A percentile compares a stretch with the other conserved stretches of the same genome.
Evolutionary conservation across 2,888 invertebrate genomes (phyloP).

Genomic region (Mesochorus sp.): DNA sequence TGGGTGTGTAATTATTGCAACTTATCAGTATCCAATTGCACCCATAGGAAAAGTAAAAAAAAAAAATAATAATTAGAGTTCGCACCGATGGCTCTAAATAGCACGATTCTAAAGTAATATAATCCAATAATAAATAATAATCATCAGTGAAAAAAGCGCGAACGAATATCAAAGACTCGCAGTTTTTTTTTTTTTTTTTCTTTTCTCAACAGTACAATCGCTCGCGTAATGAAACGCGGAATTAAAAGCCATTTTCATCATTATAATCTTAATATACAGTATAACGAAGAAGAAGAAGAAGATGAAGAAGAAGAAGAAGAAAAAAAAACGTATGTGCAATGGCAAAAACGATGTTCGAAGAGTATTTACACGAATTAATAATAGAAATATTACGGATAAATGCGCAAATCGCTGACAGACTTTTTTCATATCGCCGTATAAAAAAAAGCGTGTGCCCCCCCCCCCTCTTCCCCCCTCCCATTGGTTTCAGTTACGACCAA

Average conservation of each 20-base stretch:
- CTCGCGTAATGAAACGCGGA: neutral
- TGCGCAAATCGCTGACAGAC: neutral
- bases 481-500: conserved; percentile 17
- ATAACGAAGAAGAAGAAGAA: too few species aligned
- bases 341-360: too few species aligned
- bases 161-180: conserved; percentile 40
- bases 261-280: neutral
- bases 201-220: neutral
- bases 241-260: neutral
- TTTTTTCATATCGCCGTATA: conserved; percentile 15
- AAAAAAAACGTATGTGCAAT: too few species aligned
- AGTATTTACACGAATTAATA: neutral
- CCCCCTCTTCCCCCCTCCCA: too few species aligned
- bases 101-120: conserved; percentile 78
- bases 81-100: conserved; percentile 79
- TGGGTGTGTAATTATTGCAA: conserved; percentile 50
- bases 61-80: conserved; percentile 50
- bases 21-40: conserved; percentile 46
- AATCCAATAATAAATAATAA: conserved; percentile 44
- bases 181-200: conserved; percentile 21
- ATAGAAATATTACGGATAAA: conserved; percentile 6
- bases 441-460: too few species aligned
- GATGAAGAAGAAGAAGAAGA: too few species aligned
- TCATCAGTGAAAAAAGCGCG: conserved; percentile 13
- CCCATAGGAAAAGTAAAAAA: conserved; percentile 33